Evolutionary conservation across 2,797 vertebrate genomes (phyloP), one percentile per base, ranked within the genome.

Genomic region (Kryptolebias ocellatus): DNA sequence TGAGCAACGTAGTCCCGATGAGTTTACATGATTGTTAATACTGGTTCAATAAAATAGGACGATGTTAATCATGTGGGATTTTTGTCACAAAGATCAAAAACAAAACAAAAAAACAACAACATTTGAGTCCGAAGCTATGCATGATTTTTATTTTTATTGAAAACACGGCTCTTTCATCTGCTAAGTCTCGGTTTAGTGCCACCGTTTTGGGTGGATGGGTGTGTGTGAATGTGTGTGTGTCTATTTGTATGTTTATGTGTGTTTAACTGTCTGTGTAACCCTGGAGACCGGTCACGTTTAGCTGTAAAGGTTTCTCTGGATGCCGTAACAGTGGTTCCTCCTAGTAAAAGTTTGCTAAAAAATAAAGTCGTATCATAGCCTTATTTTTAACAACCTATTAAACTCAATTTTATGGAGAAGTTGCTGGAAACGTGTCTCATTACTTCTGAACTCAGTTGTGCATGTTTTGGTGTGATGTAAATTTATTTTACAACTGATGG

Each of bases 361-460:
- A 74, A 88, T 5, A 37, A 37, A 46, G 27, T 51, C 47, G 78
- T 86, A 87, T 93, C 88, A 90, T 92, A 93, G 92, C 90, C 90
- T 93, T 94, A 93, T 92, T 94, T 94, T 93, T 93, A 92, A 94
- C 88, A 83, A 85, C 83, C 83, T 88, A 94, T 91, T 94, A 94
- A 94, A 94, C 80, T 90, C 87, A 81, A 70, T 92, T 92, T 93
- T 90, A 92, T 92, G 87, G 84, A 89, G 60, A 86, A 42, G 51
- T 63, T 69, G 27, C 27, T 64, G 20, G 44, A 12, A 28, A 4
- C 55, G 70, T 77, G 71, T 84, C 28, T 85, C 5, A 49, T 80
- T 84, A 31, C 9, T 29, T 16, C 4, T 27, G 4, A 49, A 42
- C 2, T 15, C 24, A 17, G 24, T 27, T 24, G 4, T 58, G 8